Evolutionary conservation across 2,888 invertebrate species (phyloP).

Genomic region (Ferdinandea cuprea): DNA sequence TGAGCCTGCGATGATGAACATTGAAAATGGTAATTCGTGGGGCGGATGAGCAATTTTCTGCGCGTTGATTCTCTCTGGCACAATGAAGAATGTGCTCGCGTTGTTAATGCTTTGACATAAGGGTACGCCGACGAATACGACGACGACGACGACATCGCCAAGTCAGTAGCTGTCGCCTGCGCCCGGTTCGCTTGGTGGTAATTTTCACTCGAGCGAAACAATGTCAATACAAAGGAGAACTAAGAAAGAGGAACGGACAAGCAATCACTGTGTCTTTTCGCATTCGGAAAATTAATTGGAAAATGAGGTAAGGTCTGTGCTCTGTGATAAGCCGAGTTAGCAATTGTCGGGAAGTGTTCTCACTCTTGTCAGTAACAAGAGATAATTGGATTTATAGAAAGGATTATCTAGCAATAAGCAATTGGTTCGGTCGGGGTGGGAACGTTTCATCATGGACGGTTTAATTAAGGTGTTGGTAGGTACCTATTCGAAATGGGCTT

Average conservation of each 20-base stretch:
- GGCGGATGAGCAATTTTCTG: conserved; percentile 64
- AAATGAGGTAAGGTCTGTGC: conserved; percentile 41
- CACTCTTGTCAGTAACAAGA: conserved; percentile 25
- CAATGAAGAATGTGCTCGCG: background rate
- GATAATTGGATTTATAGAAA: conserved; percentile 60
- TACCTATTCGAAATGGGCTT: conserved; percentile 18
- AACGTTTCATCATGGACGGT: conserved; percentile 10
- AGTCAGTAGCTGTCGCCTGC: conserved; percentile 13
- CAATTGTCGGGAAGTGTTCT: conserved; percentile 36
- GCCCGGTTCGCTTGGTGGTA: background rate
- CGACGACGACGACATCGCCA: conserved; percentile 15
- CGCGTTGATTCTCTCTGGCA: conserved; percentile 25
- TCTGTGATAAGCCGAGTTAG: conserved; percentile 22
- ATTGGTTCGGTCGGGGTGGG: background rate
- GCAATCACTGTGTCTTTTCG: conserved; percentile 17
- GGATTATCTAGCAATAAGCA: conserved; percentile 25
- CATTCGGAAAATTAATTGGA: conserved; percentile 49
- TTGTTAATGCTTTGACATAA: background rate
- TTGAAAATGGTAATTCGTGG: conserved; percentile 50
- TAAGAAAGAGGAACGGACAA: background rate
- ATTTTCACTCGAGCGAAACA: conserved; percentile 12
- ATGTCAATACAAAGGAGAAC: background rate
- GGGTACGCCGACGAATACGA: background rate
- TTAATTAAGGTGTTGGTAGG: no score
- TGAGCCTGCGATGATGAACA: conserved; percentile 45